Percentiles rank a stretch among this genome's conserved stretches.
Evolutionary conservation across 2,797 vertebrate genomes (phyloP).

Genomic region (Esox masquinongy): DNA sequence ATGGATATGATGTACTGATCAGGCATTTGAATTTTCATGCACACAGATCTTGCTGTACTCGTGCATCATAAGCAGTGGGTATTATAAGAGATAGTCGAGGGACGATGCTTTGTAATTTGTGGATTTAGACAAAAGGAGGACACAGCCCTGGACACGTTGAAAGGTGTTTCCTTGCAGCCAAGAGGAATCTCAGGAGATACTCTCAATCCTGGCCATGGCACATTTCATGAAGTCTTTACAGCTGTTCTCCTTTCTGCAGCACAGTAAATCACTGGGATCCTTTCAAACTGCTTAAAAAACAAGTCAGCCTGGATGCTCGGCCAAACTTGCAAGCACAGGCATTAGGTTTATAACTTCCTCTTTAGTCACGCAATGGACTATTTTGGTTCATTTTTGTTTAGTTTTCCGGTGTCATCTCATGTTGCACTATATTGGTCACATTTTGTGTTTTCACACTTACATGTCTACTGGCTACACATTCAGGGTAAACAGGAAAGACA

Average conservation of each 20-base stretch:
- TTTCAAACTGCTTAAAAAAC: background rate
- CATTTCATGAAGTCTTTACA: background rate
- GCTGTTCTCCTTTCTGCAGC: background rate
- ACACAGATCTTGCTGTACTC: background rate
- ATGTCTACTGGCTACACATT: background rate
- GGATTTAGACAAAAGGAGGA: background rate
- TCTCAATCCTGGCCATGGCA: background rate
- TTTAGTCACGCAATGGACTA: background rate
- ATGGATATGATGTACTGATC: background rate
- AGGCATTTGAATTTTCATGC: background rate
- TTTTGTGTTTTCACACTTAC: background rate
- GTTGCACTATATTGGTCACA: background rate
- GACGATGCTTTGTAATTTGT: background rate
- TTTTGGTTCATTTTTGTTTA: background rate
- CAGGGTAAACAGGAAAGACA: background rate
- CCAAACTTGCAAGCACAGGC: background rate
- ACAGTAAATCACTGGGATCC: background rate
- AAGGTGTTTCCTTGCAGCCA: background rate
- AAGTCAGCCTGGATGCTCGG: background rate
- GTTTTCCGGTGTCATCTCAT: background rate
- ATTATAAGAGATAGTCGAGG: background rate
- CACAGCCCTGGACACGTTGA: background rate
- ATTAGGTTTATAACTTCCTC: background rate
- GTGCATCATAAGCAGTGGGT: background rate
- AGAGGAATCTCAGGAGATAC: background rate